A percentile compares a stretch with the other conserved stretches of the same genome.
Evolutionary conservation across 2,888 invertebrate genomes (phyloP).

Genomic region (Drosophila neonasuta): DNA sequence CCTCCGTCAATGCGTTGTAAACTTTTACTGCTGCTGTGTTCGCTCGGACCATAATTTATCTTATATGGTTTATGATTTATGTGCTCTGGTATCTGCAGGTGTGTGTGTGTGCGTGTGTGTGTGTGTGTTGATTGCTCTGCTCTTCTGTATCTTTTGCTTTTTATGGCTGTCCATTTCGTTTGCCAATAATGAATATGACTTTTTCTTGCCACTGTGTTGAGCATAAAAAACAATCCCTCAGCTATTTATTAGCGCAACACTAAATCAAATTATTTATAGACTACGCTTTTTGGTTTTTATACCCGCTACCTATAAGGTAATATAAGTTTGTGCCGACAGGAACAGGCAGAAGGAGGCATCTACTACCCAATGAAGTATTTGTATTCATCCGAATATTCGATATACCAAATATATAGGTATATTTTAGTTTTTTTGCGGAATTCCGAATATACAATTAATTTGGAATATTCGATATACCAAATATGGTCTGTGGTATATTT

Average conservation of each 20-base stretch:
- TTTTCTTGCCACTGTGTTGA: neutral
- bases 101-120: conserved; percentile 27
- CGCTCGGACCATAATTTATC: conserved; percentile 39
- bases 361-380: too few species aligned
- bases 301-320: too few species aligned
- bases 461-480: too few species aligned
- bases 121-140: conserved; percentile 19
- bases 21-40: conserved; percentile 6
- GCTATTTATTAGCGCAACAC: conserved; percentile 26
- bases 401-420: too few species aligned
- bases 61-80: conserved; percentile 43
- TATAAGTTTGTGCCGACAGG: too few species aligned
- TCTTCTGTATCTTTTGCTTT: conserved; percentile 20
- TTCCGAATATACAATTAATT: too few species aligned
- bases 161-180: conserved; percentile 36
- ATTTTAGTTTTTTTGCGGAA: too few species aligned
- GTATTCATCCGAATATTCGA: too few species aligned
- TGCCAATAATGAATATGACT: conserved; percentile 21
- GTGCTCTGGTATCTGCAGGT: conserved; percentile 17
- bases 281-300: neutral
- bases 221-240: conserved; percentile 14
- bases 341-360: too few species aligned
- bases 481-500: too few species aligned
- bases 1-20: conserved; percentile 29
- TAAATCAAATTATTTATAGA: conserved; percentile 9